These are phyloP conservation scores for Sebastes oblongus DNA, from an alignment of 2,797 vertebrate species.

Conservation along the genomic window DNA sequence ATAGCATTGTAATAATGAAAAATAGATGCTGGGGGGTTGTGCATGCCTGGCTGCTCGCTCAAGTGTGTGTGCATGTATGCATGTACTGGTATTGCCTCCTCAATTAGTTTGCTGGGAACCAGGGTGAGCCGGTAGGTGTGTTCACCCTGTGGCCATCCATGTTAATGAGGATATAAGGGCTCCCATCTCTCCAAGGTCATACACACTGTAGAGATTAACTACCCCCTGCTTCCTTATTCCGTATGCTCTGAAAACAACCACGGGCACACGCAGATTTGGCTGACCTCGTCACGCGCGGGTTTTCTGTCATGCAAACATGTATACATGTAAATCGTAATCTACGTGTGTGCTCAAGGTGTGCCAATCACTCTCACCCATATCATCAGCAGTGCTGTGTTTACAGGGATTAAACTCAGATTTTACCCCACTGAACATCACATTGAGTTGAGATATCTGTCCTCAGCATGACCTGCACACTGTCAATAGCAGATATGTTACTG, in stretches of 20 bases:
- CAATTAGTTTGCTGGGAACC: slow-evolving; percentile 38
- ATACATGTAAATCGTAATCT: background rate
- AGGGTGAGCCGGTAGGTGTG: slow-evolving; percentile 41
- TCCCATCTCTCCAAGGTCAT: slow-evolving; percentile 72
- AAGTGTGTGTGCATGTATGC: background rate
- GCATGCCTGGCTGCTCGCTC: slow-evolving; percentile 30
- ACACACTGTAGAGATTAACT: slow-evolving; percentile 61
- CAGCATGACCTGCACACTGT: background rate
- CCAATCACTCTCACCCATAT: background rate
- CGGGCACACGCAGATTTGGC: slow-evolving; percentile 16
- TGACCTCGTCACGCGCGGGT: slow-evolving; percentile 27
- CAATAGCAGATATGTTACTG: background rate
- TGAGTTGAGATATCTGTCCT: slow-evolving; percentile 1
- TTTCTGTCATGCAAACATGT: slow-evolving; percentile 18
- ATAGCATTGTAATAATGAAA: slow-evolving; percentile 66
- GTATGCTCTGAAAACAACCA: slow-evolving; percentile 36
- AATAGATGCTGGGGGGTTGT: slow-evolving; percentile 57
- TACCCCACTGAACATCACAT: background rate
- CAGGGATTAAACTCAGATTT: background rate
- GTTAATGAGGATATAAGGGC: slow-evolving; percentile 72
- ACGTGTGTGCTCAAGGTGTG: background rate
- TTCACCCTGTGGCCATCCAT: slow-evolving; percentile 65
- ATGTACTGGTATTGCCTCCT: slow-evolving; percentile 7
- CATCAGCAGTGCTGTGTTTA: background rate
- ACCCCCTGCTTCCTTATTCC: slow-evolving; percentile 49